Conservation (phyloP, 2,797 vertebrate genomes). For the Odontamblyopus lacepedii region DNA sequence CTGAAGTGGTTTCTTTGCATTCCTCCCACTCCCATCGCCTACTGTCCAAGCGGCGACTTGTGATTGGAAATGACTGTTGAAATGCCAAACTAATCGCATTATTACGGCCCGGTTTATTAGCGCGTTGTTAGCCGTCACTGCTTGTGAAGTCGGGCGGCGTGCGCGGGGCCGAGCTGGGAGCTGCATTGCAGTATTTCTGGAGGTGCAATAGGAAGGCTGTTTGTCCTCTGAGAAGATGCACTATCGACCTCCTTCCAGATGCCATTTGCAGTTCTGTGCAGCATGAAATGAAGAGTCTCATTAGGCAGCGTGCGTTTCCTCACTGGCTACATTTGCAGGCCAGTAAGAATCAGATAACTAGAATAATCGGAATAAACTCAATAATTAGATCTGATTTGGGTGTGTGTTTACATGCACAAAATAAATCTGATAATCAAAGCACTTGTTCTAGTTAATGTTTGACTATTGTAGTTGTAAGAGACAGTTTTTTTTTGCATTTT, state of each 20-base stretch:
- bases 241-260: slow-evolving; percentile 56
- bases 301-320: slow-evolving; percentile 22
- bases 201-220: slow-evolving; percentile 40
- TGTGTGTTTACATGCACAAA: too few relatives aligned
- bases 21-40: slow-evolving; percentile 18
- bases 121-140: slow-evolving; percentile 34
- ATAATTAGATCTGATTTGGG: too few relatives aligned
- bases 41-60: slow-evolving; percentile 34
- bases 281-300: slow-evolving; percentile 55
- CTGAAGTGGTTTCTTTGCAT: slow-evolving; percentile 34
- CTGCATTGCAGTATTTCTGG: slow-evolving; percentile 61
- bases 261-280: slow-evolving; percentile 61
- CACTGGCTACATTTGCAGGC: neutral
- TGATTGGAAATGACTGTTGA: slow-evolving; percentile 36
- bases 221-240: slow-evolving; percentile 56
- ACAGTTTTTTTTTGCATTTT: too few relatives aligned
- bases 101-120: slow-evolving; percentile 32
- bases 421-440: too few relatives aligned
- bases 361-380: too few relatives aligned
- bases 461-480: too few relatives aligned
- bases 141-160: slow-evolving; percentile 39
- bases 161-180: slow-evolving; percentile 40
- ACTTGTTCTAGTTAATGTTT: too few relatives aligned
- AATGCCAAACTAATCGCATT: slow-evolving; percentile 44
- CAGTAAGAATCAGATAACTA: too few relatives aligned